These are phyloP conservation scores for Crossaster papposus DNA, from an alignment of 53 echinoderm and acorn worm genomes.

Conservation along the genomic window DNA sequence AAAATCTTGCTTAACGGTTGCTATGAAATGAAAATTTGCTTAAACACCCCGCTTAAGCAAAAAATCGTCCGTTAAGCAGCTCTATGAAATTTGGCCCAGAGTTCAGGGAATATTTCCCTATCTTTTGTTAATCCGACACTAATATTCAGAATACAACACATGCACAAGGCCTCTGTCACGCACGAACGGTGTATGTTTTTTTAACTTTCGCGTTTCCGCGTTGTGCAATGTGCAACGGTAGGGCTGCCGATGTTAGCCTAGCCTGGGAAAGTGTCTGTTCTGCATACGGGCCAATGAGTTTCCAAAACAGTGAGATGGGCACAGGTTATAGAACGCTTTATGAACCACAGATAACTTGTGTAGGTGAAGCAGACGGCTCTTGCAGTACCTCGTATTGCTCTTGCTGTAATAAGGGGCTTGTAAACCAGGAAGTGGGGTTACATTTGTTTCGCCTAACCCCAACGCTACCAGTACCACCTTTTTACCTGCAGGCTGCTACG, in stretches of 20 bases:
- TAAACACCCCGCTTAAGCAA: too few species aligned
- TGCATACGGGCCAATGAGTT: neutral
- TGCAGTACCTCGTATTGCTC: neutral
- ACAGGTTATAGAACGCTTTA: neutral
- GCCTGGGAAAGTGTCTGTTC: neutral
- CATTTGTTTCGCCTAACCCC: too few species aligned
- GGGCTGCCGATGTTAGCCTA: neutral
- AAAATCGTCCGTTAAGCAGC: too few species aligned
- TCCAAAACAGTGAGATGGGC: neutral
- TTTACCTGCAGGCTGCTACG: too few species aligned
- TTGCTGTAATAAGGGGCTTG: neutral
- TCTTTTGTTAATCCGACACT: neutral
- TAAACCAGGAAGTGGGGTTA: neutral
- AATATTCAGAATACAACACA: neutral
- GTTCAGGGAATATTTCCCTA: neutral
- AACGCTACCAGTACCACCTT: too few species aligned
- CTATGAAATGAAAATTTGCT: too few species aligned
- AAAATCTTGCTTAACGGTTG: too few species aligned
- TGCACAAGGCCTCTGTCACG: neutral
- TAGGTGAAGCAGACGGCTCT: neutral
- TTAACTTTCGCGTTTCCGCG: neutral
- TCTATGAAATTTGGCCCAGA: too few species aligned
- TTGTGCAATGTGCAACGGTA: neutral
- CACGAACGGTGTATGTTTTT: conserved; percentile 9
- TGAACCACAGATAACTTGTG: neutral